Conservation (phyloP, 2,113 vertebrate genomes). For the Dunckerocampus dactyliophorus region DNA sequence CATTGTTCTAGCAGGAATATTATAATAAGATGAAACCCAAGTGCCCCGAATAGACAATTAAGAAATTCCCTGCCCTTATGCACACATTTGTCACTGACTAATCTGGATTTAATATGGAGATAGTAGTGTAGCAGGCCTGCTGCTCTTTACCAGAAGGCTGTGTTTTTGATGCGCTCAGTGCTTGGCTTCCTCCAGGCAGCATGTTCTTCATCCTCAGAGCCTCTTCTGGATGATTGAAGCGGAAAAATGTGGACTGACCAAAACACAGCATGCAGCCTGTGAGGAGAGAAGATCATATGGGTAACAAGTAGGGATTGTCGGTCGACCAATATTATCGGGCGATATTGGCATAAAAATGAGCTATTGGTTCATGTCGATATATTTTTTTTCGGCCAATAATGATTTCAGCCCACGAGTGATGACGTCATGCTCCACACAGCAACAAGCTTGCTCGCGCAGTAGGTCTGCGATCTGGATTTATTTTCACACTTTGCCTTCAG, state of each 20-base stretch:
- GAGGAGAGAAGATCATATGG: not conserved
- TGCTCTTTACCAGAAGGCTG: constrained; percentile 71
- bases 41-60: constrained; percentile 29
- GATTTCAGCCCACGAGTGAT: too few species aligned
- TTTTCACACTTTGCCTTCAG: too few species aligned
- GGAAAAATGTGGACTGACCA: constrained; percentile 90
- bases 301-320: not conserved
- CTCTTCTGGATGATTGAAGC: constrained; percentile 95
- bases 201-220: constrained; percentile 95
- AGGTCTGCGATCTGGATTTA: too few species aligned
- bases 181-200: constrained; percentile 76
- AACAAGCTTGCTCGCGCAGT: too few species aligned
- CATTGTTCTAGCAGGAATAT: not conserved
- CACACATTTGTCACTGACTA: constrained; percentile 12
- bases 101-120: constrained; percentile 5
- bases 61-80: constrained; percentile 4
- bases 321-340: too few species aligned
- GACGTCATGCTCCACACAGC: too few species aligned
- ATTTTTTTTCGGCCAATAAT: too few species aligned
- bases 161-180: constrained; percentile 51
- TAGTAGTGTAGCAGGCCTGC: not conserved
- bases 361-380: too few species aligned
- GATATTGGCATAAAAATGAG: too few species aligned
- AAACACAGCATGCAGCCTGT: constrained; percentile 96
- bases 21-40: not conserved